Evolutionary conservation across 2,797 vertebrate genomes (phyloP).

Genomic region (Hemitrygon akajei): DNA sequence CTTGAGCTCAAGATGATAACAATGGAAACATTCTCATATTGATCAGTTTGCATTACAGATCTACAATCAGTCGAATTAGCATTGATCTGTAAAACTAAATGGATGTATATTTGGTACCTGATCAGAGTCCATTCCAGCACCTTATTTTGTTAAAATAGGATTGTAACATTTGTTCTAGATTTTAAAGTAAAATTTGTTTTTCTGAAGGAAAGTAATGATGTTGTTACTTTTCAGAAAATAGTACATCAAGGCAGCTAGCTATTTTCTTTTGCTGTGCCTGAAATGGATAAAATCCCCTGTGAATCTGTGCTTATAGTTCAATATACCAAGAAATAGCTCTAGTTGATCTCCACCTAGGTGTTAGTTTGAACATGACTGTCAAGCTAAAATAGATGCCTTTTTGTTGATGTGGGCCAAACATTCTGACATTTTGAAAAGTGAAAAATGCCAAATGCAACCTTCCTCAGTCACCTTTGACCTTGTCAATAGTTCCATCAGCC

Average conservation of each 20-base stretch:
- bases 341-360: background rate
- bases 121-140: background rate
- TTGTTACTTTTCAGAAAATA: background rate
- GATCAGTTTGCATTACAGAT: background rate
- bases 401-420: background rate
- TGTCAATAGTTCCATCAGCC: background rate
- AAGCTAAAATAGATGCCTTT: background rate
- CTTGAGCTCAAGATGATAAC: background rate
- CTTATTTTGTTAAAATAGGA: background rate
- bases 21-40: background rate
- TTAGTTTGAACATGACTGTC: background rate
- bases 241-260: too few species aligned
- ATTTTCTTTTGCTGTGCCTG: background rate
- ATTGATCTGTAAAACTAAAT: background rate
- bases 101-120: background rate
- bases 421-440: conserved; percentile 1
- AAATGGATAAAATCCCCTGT: background rate
- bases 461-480: background rate
- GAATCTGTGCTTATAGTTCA: background rate
- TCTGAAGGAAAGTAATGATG: background rate
- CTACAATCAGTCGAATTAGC: background rate
- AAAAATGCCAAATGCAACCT: background rate
- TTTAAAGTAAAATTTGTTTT: background rate
- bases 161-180: background rate
- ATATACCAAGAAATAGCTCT: background rate